Percentiles rank a stretch among this genome's conserved stretches.
Evolutionary conservation across 2,113 vertebrate species (phyloP).

Genomic region (Leptocoma aspasia): DNA sequence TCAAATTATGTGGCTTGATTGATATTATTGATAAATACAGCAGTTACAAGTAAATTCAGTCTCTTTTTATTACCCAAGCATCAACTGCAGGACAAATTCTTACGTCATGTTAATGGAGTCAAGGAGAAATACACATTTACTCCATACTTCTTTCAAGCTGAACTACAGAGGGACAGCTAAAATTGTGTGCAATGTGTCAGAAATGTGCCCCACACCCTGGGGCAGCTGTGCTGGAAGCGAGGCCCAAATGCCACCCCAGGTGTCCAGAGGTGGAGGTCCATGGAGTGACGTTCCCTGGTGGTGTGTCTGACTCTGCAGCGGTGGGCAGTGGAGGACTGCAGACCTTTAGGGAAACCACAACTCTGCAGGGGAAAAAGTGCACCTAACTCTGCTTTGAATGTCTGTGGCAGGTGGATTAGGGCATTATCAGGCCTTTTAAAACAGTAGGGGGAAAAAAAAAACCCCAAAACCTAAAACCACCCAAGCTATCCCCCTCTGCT

Average conservation of each 20-base stretch:
- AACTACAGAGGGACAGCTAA: background rate
- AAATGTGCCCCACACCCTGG: background rate
- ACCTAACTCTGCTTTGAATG: background rate
- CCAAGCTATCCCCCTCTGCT: background rate
- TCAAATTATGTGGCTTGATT: background rate
- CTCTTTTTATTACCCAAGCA: background rate
- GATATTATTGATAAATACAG: background rate
- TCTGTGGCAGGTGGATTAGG: background rate
- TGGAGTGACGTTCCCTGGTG: background rate
- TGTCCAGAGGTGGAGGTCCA: background rate
- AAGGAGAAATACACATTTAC: background rate
- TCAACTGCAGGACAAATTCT: background rate
- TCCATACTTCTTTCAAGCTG: background rate
- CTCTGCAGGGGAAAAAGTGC: background rate
- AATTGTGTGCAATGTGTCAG: background rate
- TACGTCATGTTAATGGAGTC: background rate
- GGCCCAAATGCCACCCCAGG: background rate
- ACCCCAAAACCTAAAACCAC: accelerated
- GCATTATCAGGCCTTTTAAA: background rate
- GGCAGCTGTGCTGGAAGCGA: background rate
- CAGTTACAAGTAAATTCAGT: background rate
- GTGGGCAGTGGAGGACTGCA: background rate
- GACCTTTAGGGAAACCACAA: background rate
- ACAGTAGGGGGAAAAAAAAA: background rate
- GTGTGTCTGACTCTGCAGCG: accelerated